A percentile compares a stretch with the other conserved stretches of the same genome.
phyloP scores from a whole-genome alignment of 2,113 vertebrate species.

The Sphaerodactylus townsendi region DNA sequence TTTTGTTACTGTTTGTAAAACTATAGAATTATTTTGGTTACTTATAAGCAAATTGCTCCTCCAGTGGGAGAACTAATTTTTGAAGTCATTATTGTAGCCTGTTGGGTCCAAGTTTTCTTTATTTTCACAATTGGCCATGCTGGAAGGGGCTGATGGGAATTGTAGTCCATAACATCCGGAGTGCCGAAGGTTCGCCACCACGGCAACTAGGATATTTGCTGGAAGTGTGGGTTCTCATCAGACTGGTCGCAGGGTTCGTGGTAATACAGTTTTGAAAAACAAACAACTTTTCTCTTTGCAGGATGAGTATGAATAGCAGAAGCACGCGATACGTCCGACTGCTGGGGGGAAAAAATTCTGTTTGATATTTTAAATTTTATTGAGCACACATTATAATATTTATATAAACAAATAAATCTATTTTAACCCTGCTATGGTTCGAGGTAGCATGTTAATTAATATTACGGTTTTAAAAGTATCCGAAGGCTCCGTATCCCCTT shows the following conservation, averaged over 20 bases:
- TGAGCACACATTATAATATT: slow-evolving; percentile 14
- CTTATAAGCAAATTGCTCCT: no score
- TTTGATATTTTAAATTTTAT: slow-evolving; percentile 31
- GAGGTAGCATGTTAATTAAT: neutral
- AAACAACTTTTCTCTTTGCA: slow-evolving; percentile 7
- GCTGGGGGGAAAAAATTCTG: no score
- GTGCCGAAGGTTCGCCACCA: no score
- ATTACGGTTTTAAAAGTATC: no score
- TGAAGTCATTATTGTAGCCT: no score
- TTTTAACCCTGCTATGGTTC: slow-evolving; percentile 7
- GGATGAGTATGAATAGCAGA: slow-evolving; percentile 1
- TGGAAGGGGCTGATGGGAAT: no score
- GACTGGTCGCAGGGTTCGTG: neutral
- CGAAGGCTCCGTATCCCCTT: neutral
- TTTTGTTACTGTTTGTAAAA: no score
- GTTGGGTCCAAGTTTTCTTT: no score
- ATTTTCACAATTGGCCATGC: no score
- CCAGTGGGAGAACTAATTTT: no score
- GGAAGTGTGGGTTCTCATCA: neutral
- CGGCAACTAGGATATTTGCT: neutral
- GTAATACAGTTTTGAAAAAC: neutral
- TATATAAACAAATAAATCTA: slow-evolving; percentile 18
- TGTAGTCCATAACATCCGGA: no score
- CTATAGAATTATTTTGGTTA: no score
- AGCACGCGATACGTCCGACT: neutral